These are phyloP conservation scores for Drosophila orosa DNA, from an alignment of 1,140 invertebrate genomes.

Conservation along the genomic window DNA sequence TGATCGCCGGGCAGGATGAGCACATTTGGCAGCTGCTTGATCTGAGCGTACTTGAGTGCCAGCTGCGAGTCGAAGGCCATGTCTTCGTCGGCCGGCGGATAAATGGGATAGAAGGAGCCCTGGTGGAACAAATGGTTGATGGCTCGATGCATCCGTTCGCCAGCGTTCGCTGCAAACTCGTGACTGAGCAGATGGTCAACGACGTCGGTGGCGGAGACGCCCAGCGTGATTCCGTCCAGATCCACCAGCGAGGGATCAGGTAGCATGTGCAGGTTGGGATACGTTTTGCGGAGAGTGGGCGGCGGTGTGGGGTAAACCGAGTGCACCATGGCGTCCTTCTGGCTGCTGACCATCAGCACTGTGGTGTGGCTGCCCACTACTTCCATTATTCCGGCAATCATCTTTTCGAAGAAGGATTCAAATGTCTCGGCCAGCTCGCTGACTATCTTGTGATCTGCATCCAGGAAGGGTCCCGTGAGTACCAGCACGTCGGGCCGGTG, in stretches of 20 bases:
- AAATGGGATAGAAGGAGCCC: conserved; percentile 92
- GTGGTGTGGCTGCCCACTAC: conserved; percentile 79
- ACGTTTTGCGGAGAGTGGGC: conserved; percentile 85
- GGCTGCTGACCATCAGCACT: conserved; percentile 88
- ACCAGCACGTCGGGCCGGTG: conserved; percentile 92
- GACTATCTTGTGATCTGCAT: conserved; percentile 88
- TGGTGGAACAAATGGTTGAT: conserved; percentile 91
- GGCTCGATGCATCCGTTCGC: conserved; percentile 89
- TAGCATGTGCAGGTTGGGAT: conserved; percentile 87
- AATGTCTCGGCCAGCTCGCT: conserved; percentile 87
- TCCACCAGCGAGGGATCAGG: conserved; percentile 93
- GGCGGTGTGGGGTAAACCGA: conserved; percentile 93
- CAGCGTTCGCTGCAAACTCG: conserved; percentile 87
- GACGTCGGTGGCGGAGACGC: conserved; percentile 92
- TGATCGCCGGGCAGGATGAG: conserved; percentile 94
- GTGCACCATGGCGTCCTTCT: conserved; percentile 90
- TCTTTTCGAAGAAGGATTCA: conserved; percentile 89
- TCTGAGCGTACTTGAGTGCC: conserved; percentile 88
- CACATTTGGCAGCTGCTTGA: conserved; percentile 91
- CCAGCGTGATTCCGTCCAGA: conserved; percentile 91
- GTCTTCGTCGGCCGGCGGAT: conserved; percentile 88
- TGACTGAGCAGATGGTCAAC: conserved; percentile 91
- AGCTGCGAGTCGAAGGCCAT: conserved; percentile 88
- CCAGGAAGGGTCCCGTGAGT: conserved; percentile 93
- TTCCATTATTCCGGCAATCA: conserved; percentile 88